Percentiles rank a stretch among this genome's conserved stretches.
phyloP scores from a whole-genome alignment of 1,140 invertebrate species.

The Drosophila burlai region DNA sequence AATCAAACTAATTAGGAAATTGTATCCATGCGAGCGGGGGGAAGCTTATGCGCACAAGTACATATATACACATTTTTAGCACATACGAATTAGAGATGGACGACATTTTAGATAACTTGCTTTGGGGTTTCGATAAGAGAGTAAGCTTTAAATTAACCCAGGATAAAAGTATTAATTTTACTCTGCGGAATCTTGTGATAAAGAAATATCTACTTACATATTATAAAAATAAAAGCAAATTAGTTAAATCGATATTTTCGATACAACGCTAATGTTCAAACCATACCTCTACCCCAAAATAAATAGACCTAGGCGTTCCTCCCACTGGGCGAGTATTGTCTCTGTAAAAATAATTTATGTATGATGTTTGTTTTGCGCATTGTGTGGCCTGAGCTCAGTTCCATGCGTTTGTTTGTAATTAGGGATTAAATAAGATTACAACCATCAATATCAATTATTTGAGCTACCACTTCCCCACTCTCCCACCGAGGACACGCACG shows the following conservation, averaged over 20 bases:
- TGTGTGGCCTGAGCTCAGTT: constrained; percentile 31
- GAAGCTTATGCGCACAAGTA: constrained; percentile 8
- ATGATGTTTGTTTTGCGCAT: constrained; percentile 57
- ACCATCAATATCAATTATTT: constrained; percentile 83
- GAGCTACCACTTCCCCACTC: constrained; percentile 33
- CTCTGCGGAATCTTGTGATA: background rate
- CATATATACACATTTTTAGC: constrained; percentile 45
- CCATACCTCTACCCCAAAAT: background rate
- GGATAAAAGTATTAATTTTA: no score
- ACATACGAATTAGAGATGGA: constrained; percentile 11
- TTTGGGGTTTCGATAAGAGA: background rate
- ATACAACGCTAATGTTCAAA: background rate
- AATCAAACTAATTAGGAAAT: constrained; percentile 61
- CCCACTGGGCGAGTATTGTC: constrained; percentile 10
- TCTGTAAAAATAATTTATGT: constrained; percentile 58
- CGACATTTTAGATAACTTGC: no score
- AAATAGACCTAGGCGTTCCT: background rate
- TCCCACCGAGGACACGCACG: constrained; percentile 9
- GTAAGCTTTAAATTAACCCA: no score
- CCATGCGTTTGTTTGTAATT: constrained; percentile 80
- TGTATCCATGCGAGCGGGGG: constrained; percentile 25
- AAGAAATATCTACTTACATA: background rate
- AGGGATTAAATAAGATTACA: constrained; percentile 83
- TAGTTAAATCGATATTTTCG: background rate
- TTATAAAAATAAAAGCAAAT: no score